These are phyloP conservation scores for Siniperca undulata DNA, from an alignment of 2,797 vertebrate species.

Conservation along the genomic window DNA sequence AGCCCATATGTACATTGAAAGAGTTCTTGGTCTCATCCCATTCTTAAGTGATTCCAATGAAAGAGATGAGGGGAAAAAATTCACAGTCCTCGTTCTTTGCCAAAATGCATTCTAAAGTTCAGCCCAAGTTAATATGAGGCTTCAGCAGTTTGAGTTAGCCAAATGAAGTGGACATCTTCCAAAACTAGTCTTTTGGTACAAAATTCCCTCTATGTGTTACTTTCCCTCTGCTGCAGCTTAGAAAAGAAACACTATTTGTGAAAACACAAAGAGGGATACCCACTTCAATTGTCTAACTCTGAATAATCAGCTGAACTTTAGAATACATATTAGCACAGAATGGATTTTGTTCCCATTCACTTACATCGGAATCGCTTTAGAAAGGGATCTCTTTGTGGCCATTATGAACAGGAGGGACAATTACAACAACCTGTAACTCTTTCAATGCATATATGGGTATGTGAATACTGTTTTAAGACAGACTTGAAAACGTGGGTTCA, in stretches of 20 bases:
- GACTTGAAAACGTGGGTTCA: neutral
- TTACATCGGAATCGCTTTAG: too few species aligned
- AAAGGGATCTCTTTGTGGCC: neutral
- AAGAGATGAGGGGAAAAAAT: slow-evolving; percentile 8
- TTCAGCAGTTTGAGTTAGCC: slow-evolving; percentile 5
- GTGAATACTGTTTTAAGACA: neutral
- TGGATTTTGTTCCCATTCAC: neutral
- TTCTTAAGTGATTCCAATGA: neutral
- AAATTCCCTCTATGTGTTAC: neutral
- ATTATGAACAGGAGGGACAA: too few species aligned
- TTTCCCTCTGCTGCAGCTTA: neutral
- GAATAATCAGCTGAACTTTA: neutral
- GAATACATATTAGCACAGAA: neutral
- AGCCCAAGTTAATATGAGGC: neutral
- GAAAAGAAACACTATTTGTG: neutral
- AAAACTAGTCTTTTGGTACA: neutral
- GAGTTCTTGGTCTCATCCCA: neutral
- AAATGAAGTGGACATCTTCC: slow-evolving; percentile 4
- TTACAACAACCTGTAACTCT: neutral
- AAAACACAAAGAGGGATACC: neutral
- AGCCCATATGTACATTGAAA: too few species aligned
- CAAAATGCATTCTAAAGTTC: slow-evolving; percentile 14
- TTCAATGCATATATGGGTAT: neutral
- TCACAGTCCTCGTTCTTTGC: neutral
- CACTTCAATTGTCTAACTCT: neutral